Conservation (phyloP, 2,797 vertebrate genomes). For the Danio choprae region DNA sequence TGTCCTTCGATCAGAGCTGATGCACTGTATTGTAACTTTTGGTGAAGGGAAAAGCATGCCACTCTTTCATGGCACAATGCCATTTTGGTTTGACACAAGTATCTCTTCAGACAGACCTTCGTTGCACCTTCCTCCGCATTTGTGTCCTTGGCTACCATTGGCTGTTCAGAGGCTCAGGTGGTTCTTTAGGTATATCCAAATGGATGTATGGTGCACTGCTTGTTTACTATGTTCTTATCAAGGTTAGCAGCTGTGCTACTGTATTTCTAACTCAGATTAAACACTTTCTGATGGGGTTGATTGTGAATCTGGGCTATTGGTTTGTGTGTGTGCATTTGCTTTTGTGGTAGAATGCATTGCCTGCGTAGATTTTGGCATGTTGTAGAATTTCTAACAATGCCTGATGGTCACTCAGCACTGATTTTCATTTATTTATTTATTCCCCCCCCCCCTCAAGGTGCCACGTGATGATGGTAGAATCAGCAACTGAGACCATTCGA, state of each 20-base stretch:
- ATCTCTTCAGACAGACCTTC: constrained; percentile 44
- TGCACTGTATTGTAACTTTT: constrained; percentile 36
- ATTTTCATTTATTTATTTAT: constrained; percentile 23
- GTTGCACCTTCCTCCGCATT: constrained; percentile 31
- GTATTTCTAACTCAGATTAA: constrained; percentile 38
- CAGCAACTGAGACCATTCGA: constrained; percentile 98
- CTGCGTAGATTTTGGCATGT: constrained; percentile 38
- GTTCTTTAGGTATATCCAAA: constrained; percentile 64
- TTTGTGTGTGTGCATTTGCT: background rate
- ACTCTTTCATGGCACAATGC: constrained; percentile 33
- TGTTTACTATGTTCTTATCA: constrained; percentile 64
- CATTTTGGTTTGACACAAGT: constrained; percentile 34
- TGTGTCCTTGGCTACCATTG: constrained; percentile 13
- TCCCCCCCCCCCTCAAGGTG: constrained; percentile 71
- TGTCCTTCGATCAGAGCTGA: constrained; percentile 22
- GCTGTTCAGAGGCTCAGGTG: constrained; percentile 60
- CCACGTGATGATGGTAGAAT: constrained; percentile 99
- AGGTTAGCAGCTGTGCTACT: constrained; percentile 57
- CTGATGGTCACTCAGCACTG: constrained; percentile 51
- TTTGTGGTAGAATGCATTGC: constrained; percentile 44
- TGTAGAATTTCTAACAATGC: constrained; percentile 40
- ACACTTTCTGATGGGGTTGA: constrained; percentile 38
- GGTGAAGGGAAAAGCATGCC: constrained; percentile 1
- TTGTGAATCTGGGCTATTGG: constrained; percentile 34
- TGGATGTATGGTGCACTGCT: constrained; percentile 59